Conservation (phyloP, 2,797 vertebrate genomes). For the Peromyscus melanophrys region DNA sequence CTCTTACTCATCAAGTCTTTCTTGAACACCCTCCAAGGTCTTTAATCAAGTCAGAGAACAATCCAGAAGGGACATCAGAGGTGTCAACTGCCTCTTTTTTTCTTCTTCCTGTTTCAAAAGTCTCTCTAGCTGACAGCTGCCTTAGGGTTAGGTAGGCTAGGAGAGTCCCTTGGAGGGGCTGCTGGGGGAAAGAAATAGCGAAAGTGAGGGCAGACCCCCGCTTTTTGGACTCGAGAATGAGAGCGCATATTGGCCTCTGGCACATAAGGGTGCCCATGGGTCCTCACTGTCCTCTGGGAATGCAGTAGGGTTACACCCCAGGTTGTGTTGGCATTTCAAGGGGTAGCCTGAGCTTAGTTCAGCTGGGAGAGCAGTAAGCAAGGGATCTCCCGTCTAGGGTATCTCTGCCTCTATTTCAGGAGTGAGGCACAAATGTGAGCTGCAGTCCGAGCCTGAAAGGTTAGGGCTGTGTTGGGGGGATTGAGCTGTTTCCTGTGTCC, state of each 20-base stretch:
- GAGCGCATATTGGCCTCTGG: background rate
- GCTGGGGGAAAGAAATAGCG: background rate
- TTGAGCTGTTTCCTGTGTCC: background rate
- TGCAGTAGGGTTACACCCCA: background rate
- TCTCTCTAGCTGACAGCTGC: background rate
- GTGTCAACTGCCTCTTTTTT: background rate
- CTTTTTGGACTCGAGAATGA: background rate
- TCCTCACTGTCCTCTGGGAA: rapidly evolving
- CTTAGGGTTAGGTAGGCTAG: background rate
- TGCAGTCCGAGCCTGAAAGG: rapidly evolving
- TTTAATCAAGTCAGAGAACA: background rate
- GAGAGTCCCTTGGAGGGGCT: background rate
- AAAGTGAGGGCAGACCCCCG: background rate
- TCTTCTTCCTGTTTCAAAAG: background rate
- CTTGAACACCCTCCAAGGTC: background rate
- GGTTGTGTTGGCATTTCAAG: background rate
- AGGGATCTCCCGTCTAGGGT: background rate
- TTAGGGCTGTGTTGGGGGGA: background rate
- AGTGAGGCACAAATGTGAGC: background rate
- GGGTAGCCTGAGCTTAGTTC: background rate
- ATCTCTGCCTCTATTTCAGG: background rate
- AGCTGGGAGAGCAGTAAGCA: rapidly evolving
- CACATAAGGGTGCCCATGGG: background rate
- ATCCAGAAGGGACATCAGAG: background rate
- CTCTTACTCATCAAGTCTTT: background rate